phyloP scores from a whole-genome alignment of 2,888 invertebrate species.

The Tipula unca region DNA sequence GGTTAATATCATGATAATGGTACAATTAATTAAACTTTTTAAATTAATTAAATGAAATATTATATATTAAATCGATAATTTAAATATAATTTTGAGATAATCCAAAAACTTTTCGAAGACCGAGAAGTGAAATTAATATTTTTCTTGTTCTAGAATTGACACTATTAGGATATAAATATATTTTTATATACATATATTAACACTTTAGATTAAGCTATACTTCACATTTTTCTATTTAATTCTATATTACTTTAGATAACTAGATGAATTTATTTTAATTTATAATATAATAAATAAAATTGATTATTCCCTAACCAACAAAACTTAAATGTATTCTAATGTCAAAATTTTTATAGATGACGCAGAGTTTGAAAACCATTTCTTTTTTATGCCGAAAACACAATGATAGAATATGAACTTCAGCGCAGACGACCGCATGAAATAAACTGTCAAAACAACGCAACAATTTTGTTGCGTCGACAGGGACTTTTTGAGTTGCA shows the following conservation, averaged over 20 bases:
- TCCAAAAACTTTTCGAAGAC: not conserved
- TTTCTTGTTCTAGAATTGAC: not conserved
- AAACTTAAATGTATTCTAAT: not conserved
- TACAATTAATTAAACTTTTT: not conserved
- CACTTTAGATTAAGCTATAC: not conserved
- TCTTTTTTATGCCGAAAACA: not conserved
- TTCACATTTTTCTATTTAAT: not conserved
- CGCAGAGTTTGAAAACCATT: not conserved
- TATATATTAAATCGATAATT: not conserved
- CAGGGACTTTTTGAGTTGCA: too few species aligned
- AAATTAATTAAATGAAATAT: not conserved
- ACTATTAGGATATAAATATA: not conserved
- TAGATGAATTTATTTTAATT: not conserved
- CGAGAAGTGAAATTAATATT: not conserved
- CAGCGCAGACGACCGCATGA: too few species aligned
- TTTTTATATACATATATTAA: too few species aligned
- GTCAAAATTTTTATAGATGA: not conserved
- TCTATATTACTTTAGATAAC: not conserved
- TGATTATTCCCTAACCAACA: constrained; percentile 9
- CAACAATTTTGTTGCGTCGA: too few species aligned
- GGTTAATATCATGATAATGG: constrained; percentile 64
- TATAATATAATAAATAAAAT: not conserved
- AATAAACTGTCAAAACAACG: too few species aligned
- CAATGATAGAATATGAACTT: too few species aligned
- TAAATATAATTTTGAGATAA: not conserved